These are phyloP conservation scores for Percina caprodes DNA, from an alignment of 2,113 vertebrate species.

Conservation along the genomic window DNA sequence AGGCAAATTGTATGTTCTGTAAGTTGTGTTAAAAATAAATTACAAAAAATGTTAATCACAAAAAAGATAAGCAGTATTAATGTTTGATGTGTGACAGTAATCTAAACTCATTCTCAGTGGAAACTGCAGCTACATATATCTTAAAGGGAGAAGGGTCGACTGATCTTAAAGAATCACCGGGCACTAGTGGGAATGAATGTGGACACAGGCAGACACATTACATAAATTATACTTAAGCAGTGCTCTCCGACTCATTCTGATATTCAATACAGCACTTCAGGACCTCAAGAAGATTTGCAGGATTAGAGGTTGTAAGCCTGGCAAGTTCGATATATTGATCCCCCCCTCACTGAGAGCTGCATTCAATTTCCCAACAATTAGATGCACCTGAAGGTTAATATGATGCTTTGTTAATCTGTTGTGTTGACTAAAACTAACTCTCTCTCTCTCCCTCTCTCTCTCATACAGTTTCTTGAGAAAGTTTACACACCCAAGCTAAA, in stretches of 20 bases:
- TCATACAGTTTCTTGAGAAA: background rate
- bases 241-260: conserved; percentile 69
- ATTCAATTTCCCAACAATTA: conserved; percentile 87
- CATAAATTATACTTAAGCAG: conserved; percentile 81
- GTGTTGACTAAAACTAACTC: conserved; percentile 57
- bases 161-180: conserved; percentile 56
- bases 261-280: conserved; percentile 82
- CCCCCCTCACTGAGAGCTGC: conserved; percentile 75
- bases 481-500: no score
- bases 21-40: no score
- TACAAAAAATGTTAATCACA: no score
- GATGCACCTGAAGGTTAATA: conserved; percentile 79
- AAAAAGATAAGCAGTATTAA: background rate
- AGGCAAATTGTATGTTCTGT: no score
- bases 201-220: conserved; percentile 62
- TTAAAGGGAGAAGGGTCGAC: conserved; percentile 44
- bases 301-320: conserved; percentile 82
- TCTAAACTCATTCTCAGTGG: conserved; percentile 2
- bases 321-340: conserved; percentile 83
- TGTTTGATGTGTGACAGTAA: background rate
- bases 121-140: conserved; percentile 54
- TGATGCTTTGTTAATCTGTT: conserved; percentile 83
- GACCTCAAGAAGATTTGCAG: conserved; percentile 83
- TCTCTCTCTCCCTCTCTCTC: background rate
- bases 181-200: conserved; percentile 47